phyloP scores from a whole-genome alignment of 2,888 invertebrate genomes.

The Tenthredo scrophulariae region DNA sequence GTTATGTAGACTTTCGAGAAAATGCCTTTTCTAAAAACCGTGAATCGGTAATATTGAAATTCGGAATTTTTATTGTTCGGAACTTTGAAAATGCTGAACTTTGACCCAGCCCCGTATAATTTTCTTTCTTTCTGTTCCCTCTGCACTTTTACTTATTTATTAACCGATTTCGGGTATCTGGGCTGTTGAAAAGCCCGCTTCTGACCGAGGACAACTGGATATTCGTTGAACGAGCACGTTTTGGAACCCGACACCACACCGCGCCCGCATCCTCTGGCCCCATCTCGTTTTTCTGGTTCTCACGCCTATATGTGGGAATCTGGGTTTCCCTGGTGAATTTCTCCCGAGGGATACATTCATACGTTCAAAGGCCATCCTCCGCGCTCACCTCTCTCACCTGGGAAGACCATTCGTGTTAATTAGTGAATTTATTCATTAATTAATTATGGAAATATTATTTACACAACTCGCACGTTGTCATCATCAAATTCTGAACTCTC shows the following conservation, averaged over 20 bases:
- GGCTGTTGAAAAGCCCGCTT: background rate
- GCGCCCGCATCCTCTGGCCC: slow-evolving; percentile 45
- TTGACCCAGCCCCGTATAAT: background rate
- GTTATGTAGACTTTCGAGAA: too few species aligned
- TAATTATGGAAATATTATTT: background rate
- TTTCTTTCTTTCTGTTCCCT: background rate
- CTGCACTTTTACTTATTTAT: background rate
- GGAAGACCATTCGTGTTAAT: background rate
- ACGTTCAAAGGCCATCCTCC: background rate
- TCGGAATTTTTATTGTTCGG: too few species aligned
- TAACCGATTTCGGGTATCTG: background rate
- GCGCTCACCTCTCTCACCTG: background rate
- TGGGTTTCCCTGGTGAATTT: slow-evolving; percentile 19
- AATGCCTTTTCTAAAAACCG: too few species aligned
- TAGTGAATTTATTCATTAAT: slow-evolving; percentile 3
- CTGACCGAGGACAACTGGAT: slow-evolving; percentile 1
- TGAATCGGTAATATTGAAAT: too few species aligned
- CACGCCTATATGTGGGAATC: slow-evolving; percentile 45
- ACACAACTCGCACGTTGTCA: background rate
- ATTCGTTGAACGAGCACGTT: slow-evolving; percentile 28
- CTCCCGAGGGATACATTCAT: background rate
- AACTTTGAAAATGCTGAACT: too few species aligned
- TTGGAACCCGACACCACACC: slow-evolving; percentile 42
- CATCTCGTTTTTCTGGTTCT: slow-evolving; percentile 43
- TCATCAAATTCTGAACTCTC: background rate